Conservation (phyloP, 2,888 invertebrate genomes). For the Criorhina ranunculi region DNA sequence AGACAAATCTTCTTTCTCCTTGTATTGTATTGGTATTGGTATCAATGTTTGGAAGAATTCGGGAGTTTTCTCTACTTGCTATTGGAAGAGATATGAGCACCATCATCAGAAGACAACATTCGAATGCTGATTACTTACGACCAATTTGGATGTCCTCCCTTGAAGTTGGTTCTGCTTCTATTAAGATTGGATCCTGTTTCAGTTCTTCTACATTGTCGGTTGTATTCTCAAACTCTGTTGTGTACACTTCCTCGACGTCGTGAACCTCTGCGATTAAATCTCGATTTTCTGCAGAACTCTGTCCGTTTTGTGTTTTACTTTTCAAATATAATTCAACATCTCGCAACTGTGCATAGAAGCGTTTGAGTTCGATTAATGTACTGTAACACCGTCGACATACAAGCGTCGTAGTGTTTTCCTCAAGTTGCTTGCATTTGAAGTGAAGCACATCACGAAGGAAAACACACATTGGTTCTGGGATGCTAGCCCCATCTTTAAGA, state of each 20-base stretch:
- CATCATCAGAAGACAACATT: background rate
- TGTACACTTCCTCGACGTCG: background rate
- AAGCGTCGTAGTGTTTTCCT: background rate
- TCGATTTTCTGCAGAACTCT: background rate
- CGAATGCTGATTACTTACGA: constrained; percentile 1
- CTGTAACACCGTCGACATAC: constrained; percentile 51
- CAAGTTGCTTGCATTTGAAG: constrained; percentile 11
- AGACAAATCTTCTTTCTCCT: constrained; percentile 7
- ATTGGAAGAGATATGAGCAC: background rate
- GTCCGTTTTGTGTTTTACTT: background rate
- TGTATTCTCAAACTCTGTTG: constrained; percentile 1
- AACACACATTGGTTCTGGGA: constrained; percentile 16
- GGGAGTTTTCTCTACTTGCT: background rate
- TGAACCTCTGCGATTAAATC: background rate
- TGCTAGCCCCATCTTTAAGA: constrained; percentile 25
- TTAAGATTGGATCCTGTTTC: constrained; percentile 34
- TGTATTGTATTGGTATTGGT: background rate
- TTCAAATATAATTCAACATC: constrained; percentile 55
- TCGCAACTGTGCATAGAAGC: constrained; percentile 43
- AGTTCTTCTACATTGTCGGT: background rate
- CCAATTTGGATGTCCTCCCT: background rate
- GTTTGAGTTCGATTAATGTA: constrained; percentile 39
- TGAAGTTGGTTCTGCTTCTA: background rate
- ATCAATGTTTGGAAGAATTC: too few relatives aligned
- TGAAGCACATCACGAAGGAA: constrained; percentile 35